Conservation (phyloP, 2,888 invertebrate species). For the Brachycybe producta region DNA sequence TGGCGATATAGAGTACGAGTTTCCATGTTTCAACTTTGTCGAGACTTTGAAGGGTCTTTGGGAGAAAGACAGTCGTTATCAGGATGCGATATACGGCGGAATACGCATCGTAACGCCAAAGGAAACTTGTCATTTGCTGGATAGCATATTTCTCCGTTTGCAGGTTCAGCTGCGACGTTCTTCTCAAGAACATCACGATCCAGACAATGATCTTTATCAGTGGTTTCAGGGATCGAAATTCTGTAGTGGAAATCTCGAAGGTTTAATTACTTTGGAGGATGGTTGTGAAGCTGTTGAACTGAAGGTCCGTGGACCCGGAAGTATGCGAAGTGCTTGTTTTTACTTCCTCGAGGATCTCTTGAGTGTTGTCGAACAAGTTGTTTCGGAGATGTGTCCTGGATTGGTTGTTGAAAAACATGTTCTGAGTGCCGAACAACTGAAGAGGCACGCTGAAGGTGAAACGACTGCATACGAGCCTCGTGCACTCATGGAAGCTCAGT, state of each 20-base stretch:
- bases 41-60: slow-evolving; percentile 53
- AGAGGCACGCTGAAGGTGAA: slow-evolving; percentile 30
- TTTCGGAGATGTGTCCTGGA: slow-evolving; percentile 52
- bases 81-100: slow-evolving; percentile 48
- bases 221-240: slow-evolving; percentile 59
- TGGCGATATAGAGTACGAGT: slow-evolving; percentile 59
- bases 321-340: slow-evolving; percentile 46
- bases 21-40: slow-evolving; percentile 54
- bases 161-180: slow-evolving; percentile 48
- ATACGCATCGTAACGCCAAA: slow-evolving; percentile 45
- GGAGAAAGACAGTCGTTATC: slow-evolving; percentile 45
- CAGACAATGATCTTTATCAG: slow-evolving; percentile 54
- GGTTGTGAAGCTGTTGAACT: slow-evolving; percentile 47
- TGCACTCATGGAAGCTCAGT: slow-evolving; percentile 36
- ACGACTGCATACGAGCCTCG: slow-evolving; percentile 27
- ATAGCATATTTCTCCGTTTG: slow-evolving; percentile 54
- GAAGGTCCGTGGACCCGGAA: slow-evolving; percentile 50
- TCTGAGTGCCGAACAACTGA: slow-evolving; percentile 47
- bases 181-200: slow-evolving; percentile 41
- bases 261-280: slow-evolving; percentile 49
- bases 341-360: slow-evolving; percentile 55
- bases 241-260: slow-evolving; percentile 52
- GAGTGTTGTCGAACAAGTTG: slow-evolving; percentile 47
- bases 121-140: slow-evolving; percentile 44
- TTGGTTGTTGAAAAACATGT: slow-evolving; percentile 50